Evolutionary conservation across 2,888 invertebrate species (phyloP).

Genomic region (Microplitis deprimator): DNA sequence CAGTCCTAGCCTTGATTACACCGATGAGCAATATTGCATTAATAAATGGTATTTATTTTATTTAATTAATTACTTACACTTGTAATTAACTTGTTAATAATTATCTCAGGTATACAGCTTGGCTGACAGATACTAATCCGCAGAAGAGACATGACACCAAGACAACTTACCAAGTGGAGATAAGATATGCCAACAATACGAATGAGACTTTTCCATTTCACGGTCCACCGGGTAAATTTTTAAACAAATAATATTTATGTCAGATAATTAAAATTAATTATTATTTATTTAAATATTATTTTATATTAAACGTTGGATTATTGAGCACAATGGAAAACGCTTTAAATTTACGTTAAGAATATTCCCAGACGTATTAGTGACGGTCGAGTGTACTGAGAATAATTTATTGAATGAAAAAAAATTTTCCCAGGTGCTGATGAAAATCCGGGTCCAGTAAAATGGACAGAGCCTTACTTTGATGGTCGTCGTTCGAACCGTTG

Average conservation of each 20-base stretch:
- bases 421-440: conserved; percentile 81
- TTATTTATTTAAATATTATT: neutral
- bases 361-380: neutral
- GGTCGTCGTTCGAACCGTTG: conserved; percentile 96
- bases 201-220: conserved; percentile 98
- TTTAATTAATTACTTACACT: conserved; percentile 14
- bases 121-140: conserved; percentile 89
- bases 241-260: neutral
- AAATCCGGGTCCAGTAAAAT: conserved; percentile 92
- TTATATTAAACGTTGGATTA: neutral
- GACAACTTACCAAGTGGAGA: conserved; percentile 94
- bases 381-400: neutral
- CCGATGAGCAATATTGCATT: conserved; percentile 89
- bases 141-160: conserved; percentile 89
- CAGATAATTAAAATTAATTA: neutral
- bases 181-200: conserved; percentile 93
- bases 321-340: no score
- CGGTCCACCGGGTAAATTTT: conserved; percentile 81
- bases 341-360: neutral
- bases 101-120: conserved; percentile 79
- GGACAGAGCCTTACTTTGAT: conserved; percentile 96
- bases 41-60: conserved; percentile 83
- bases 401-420: conserved; percentile 19
- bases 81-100: conserved; percentile 9
- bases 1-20: conserved; percentile 89